Conservation (phyloP, 2,888 invertebrate species). For the Zele albiditarsus region DNA sequence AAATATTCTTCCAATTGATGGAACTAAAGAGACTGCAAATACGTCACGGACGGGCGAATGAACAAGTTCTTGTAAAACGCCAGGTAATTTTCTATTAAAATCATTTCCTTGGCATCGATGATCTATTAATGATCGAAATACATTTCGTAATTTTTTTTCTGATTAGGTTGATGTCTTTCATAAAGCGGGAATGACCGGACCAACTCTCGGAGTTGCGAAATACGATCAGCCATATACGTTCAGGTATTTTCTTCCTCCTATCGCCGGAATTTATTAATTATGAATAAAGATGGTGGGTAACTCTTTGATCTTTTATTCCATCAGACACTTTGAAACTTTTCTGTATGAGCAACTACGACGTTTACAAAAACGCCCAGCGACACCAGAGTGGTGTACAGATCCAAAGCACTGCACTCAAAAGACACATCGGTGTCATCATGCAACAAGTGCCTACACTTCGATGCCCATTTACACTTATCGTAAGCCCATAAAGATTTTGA, state of each 20-base stretch:
- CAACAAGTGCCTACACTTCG: slow-evolving; percentile 92
- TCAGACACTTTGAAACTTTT: slow-evolving; percentile 84
- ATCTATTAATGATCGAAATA: not conserved
- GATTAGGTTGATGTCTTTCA: slow-evolving; percentile 68
- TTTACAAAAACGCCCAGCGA: slow-evolving; percentile 79
- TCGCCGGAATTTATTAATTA: not conserved
- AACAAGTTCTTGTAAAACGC: slow-evolving; percentile 89
- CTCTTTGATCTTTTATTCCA: slow-evolving; percentile 5
- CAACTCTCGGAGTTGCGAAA: slow-evolving; percentile 67
- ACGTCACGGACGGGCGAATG: slow-evolving; percentile 90
- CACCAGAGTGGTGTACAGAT: slow-evolving; percentile 77
- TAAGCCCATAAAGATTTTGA: slow-evolving; percentile 53
- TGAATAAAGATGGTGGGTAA: not conserved
- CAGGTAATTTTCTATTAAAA: slow-evolving; percentile 75
- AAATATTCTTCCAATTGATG: slow-evolving; percentile 93
- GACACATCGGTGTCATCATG: slow-evolving; percentile 92
- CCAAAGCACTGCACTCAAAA: slow-evolving; percentile 88
- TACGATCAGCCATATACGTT: slow-evolving; percentile 69
- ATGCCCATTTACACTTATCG: slow-evolving; percentile 77
- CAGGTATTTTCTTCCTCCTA: slow-evolving; percentile 54
- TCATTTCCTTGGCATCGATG: not conserved
- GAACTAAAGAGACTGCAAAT: slow-evolving; percentile 95
- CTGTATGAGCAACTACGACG: slow-evolving; percentile 89
- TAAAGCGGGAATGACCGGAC: slow-evolving; percentile 68
- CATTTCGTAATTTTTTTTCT: slow-evolving; percentile 10